Conservation (phyloP, 1,140 invertebrate species). For the Oncopeltus fasciatus region DNA sequence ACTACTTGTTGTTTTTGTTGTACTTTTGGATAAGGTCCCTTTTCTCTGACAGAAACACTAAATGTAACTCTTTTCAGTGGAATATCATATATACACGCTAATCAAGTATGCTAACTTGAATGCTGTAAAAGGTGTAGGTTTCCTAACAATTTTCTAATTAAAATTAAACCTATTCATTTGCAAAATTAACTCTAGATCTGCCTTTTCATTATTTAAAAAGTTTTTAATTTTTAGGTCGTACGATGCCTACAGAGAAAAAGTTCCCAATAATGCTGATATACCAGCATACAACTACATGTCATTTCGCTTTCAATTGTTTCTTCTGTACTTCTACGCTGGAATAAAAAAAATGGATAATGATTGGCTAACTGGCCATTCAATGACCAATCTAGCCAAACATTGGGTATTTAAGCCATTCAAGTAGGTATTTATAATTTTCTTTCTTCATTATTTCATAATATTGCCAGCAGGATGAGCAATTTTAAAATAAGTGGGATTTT, state of each 20-base stretch:
- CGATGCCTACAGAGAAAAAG: constrained; percentile 39
- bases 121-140: too few species aligned
- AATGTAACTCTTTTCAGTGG: too few species aligned
- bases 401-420: constrained; percentile 76
- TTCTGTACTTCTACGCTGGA: constrained; percentile 79
- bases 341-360: constrained; percentile 76
- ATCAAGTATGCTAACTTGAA: too few species aligned
- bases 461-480: neutral
- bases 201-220: too few species aligned
- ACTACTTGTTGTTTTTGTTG: too few species aligned
- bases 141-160: too few species aligned
- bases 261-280: constrained; percentile 35
- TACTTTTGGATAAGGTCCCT: too few species aligned
- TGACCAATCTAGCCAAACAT: constrained; percentile 61
- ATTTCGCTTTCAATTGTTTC: constrained; percentile 70
- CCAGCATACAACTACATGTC: constrained; percentile 83
- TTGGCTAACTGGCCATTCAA: constrained; percentile 79
- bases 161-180: too few species aligned
- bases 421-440: constrained; percentile 34
- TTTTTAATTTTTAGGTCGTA: constrained; percentile 40
- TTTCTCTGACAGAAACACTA: too few species aligned
- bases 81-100: too few species aligned
- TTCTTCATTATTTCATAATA: neutral
- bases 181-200: too few species aligned
- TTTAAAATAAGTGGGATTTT: neutral